Base-by-base conservation (phyloP, 2,888 invertebrate species). In the Neria commutata region DNA sequence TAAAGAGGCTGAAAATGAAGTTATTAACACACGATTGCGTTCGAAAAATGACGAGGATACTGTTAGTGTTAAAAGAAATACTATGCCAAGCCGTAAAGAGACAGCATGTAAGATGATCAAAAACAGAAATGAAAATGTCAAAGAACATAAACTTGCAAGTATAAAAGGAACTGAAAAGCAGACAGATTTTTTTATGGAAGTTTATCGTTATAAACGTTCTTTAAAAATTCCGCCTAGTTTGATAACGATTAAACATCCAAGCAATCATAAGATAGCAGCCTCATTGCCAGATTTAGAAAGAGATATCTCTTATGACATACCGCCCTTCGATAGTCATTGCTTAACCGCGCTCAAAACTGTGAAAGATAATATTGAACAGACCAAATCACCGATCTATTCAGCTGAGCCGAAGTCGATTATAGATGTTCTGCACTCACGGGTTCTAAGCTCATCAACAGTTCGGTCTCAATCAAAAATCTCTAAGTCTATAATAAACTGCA, bases 171-270 rank as follows among this genome's bases (percentile, higher is more conserved):
- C 75, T 46, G 72, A 76, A 2, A 71, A 69, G 3, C 72, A 74
- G 45, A 65, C 70, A 33, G 56, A 63, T 47, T 11, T 79, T 8
- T 67, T 69, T 56, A 59, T 92, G 74, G 92, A 92, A 73, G 86
- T 93, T 17, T 92, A 90, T 72, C 88, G 87, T 69, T 94, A 90
- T 74, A 94, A 94, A 77, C 86, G 91, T 67, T 91, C 92, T 1
- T 81, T 93, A 17, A 86, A 93, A 68, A 91, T 94, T 86, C 93
- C 94, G 1, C 85, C 89, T 33, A 87, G 90, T 68, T 83, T 94
- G 52, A 94, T 94, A 67, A 91, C 90, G 37, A 90, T 93, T 56
- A 89, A 91, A 29, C 86, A 90, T 66, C 89, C 91, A 1, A 88
- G 88, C 24, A 86, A 88, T 47, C 85, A 88, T 56, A 83, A 89